A percentile compares a stretch with the other conserved stretches of the same genome.
Evolutionary conservation across 2,888 invertebrate species (phyloP).

Genomic region (Caenorhabditis sp.): DNA sequence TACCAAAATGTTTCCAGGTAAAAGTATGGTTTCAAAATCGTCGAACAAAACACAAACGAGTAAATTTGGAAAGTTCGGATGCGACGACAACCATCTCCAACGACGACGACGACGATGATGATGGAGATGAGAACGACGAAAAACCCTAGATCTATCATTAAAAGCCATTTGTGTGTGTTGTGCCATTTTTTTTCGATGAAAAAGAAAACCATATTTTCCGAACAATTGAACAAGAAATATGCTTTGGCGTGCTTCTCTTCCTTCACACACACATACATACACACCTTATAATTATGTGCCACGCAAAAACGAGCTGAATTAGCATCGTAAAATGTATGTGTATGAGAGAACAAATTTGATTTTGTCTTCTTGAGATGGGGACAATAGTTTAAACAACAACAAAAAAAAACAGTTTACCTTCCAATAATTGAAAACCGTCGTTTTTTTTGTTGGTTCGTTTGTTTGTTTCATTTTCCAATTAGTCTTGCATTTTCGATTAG

Average conservation of each 20-base stretch:
- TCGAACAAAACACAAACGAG: constrained; percentile 66
- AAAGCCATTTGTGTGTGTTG: neutral
- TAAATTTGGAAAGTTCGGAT: constrained; percentile 15
- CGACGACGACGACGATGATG: constrained; percentile 35
- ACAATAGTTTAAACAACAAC: too few relatives aligned
- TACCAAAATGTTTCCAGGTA: too few relatives aligned
- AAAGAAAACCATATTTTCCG: neutral
- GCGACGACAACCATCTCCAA: constrained; percentile 21
- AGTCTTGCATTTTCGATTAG: too few relatives aligned
- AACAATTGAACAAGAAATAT: neutral
- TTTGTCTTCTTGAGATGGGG: too few relatives aligned
- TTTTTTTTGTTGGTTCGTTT: too few relatives aligned
- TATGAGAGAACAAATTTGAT: too few relatives aligned
- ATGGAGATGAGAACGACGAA: constrained; percentile 1
- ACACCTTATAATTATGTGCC: neutral
- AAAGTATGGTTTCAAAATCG: constrained; percentile 71
- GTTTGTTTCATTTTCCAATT: too few relatives aligned
- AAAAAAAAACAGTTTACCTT: too few relatives aligned
- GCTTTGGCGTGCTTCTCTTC: neutral
- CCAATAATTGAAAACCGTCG: too few relatives aligned
- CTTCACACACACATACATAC: neutral
- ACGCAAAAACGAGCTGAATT: neutral
- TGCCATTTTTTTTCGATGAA: neutral
- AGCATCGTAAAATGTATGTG: neutral
- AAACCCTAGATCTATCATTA: neutral